phyloP scores from a whole-genome alignment of 2,113 vertebrate species.

The Macroglossus sobrinus region DNA sequence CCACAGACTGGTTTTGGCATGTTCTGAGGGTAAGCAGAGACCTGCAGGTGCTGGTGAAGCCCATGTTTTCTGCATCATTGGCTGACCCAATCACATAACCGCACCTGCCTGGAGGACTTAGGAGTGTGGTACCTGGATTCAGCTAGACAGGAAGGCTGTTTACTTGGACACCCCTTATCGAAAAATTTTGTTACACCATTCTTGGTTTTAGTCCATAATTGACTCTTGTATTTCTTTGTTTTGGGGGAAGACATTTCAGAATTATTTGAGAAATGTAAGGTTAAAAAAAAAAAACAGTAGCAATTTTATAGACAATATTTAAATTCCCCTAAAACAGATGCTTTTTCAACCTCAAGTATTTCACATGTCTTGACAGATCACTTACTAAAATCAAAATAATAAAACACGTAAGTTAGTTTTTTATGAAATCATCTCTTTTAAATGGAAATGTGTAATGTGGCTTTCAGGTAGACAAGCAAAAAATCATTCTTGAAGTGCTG shows the following conservation, averaged over 20 bases:
- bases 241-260: not conserved
- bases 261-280: not conserved
- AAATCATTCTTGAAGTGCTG: not conserved
- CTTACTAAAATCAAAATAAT: not conserved
- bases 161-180: not conserved
- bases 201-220: not conserved
- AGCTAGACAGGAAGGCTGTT: not conserved
- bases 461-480: not conserved
- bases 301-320: not conserved
- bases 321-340: not conserved
- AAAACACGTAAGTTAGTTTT: not conserved
- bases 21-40: not conserved
- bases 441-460: not conserved
- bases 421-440: not conserved
- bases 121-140: fast-evolving
- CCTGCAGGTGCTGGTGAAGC: not conserved
- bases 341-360: not conserved
- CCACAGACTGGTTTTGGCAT: not conserved
- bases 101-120: not conserved
- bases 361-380: not conserved
- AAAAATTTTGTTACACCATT: not conserved
- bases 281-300: not conserved
- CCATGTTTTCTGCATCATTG: not conserved
- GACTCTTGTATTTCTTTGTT: not conserved
- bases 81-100: not conserved